Evolutionary conservation across 2,113 vertebrate genomes (phyloP).

Genomic region (Lampris incognitus): DNA sequence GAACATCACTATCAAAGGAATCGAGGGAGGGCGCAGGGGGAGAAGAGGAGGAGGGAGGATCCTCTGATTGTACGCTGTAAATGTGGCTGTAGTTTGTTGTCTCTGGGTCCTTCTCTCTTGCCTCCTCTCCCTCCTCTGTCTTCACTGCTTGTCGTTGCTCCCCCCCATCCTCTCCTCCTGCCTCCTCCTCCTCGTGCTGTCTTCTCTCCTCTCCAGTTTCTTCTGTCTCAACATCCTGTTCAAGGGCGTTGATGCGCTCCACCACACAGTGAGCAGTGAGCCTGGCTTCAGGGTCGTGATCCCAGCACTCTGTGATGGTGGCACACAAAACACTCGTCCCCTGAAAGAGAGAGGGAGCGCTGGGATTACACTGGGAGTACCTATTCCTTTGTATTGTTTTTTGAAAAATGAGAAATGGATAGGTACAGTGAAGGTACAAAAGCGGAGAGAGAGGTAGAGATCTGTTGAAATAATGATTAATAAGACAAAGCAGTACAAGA

Average conservation of each 20-base stretch:
- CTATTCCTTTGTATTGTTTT: too few species aligned
- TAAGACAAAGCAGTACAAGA: too few species aligned
- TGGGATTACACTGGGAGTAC: background rate
- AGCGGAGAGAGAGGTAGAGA: background rate
- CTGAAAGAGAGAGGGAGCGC: conserved; percentile 64
- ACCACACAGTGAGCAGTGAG: conserved; percentile 92
- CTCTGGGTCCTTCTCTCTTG: conserved; percentile 61
- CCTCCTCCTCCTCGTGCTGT: conserved; percentile 63
- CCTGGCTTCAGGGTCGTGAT: conserved; percentile 92
- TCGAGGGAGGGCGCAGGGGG: background rate
- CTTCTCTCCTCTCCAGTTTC: conserved; percentile 8
- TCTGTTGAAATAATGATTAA: too few species aligned
- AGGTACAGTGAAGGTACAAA: background rate
- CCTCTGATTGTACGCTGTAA: background rate
- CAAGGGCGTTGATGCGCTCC: conserved; percentile 86
- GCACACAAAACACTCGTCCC: conserved; percentile 89
- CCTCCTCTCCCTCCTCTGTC: background rate
- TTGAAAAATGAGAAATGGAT: background rate
- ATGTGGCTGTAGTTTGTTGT: conserved; percentile 54
- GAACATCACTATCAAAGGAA: too few species aligned
- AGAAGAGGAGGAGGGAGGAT: background rate
- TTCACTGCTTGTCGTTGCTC: conserved; percentile 5
- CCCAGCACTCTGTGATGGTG: conserved; percentile 91
- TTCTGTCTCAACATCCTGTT: conserved; percentile 70
- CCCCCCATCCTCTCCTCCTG: conserved; percentile 33